Evolutionary conservation across 2,888 invertebrate genomes (phyloP), one percentile per base, ranked within the genome.

Genomic region (Ichneumon xanthorius): DNA sequence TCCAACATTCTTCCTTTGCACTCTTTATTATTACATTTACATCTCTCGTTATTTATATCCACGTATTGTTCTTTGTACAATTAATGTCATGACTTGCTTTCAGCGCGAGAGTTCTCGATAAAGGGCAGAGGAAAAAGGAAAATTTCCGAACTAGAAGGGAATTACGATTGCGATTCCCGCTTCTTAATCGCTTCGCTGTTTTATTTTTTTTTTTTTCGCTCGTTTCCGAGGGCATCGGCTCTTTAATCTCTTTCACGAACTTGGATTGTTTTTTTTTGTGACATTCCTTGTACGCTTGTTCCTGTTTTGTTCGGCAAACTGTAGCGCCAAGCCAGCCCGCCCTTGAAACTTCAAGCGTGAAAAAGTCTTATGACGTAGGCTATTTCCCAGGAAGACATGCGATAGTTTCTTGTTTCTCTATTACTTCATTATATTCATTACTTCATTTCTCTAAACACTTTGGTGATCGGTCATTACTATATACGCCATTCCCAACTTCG

Each of bases 381-480:
- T 89, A 90, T 88, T 85, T 89, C 89, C 87, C 88, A 89, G 91
- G 91, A 90, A 91, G 91, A 91, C 91, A 89, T 90, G 89, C 90
- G 90, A 91, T 90, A 89, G 88, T 89, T 91, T 89, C 86, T 88
- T 88, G 87, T 89, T 85, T 80, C 81, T 88, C 82, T 86, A 79
- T 84, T 80, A 83, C 81, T 73, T 80, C 83, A 53, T 80, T 78
- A 78, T 68, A 84, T 85, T 80, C 81, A 72, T 70, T 78, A 84
- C 68, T 55, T 65, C 37, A 55, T 71, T 77, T 82, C 37, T 81
- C 78, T 75, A 81, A 78, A 70, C 75, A 71, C 70, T 78, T 61
- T 70, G 67, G n/a, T 33, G 68, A 70, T 53, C 53, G 11, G 63
- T 71, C 45, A 22, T 50, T 37, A 48, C 48, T 65, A 40, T 11